phyloP scores from a whole-genome alignment of 2,888 invertebrate genomes.

The Sphaeridia pumilis region DNA sequence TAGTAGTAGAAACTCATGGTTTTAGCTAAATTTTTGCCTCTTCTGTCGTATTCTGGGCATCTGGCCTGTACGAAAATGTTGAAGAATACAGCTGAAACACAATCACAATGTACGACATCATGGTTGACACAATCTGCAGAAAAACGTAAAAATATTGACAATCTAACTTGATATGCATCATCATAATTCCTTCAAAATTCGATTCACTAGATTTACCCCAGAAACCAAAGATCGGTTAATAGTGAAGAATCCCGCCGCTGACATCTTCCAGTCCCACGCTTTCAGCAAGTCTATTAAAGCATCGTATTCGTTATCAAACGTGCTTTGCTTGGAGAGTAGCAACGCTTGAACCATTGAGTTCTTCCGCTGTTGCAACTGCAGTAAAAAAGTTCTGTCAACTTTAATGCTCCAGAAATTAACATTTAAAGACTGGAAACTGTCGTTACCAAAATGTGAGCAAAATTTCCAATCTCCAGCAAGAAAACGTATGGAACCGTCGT shows the following conservation, averaged over 20 bases:
- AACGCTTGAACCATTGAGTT: constrained; percentile 1
- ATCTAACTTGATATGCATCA: neutral
- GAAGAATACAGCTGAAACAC: constrained; percentile 14
- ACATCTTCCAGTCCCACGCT: constrained; percentile 16
- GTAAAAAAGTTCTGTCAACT: neutral
- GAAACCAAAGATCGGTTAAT: constrained; percentile 15
- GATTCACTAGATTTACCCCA: constrained; percentile 5
- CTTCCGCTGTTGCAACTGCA: constrained; percentile 9
- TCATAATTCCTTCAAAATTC: constrained; percentile 1
- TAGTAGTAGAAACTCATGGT: too few relatives aligned
- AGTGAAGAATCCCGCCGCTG: constrained; percentile 13
- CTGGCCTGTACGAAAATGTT: too few relatives aligned
- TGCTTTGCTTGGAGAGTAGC: neutral
- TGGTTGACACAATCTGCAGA: constrained; percentile 11
- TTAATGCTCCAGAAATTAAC: neutral
- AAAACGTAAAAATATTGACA: neutral
- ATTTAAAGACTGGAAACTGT: neutral
- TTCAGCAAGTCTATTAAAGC: constrained; percentile 1
- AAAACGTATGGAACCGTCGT: neutral
- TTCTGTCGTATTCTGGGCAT: too few relatives aligned
- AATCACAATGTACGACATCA: constrained; percentile 13
- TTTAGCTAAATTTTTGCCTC: too few relatives aligned
- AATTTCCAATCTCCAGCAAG: constrained; percentile 7
- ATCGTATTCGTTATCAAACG: neutral
- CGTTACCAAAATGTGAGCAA: neutral